Conservation (phyloP, 2,113 vertebrate genomes). For the Melanerpes formicivorus region DNA sequence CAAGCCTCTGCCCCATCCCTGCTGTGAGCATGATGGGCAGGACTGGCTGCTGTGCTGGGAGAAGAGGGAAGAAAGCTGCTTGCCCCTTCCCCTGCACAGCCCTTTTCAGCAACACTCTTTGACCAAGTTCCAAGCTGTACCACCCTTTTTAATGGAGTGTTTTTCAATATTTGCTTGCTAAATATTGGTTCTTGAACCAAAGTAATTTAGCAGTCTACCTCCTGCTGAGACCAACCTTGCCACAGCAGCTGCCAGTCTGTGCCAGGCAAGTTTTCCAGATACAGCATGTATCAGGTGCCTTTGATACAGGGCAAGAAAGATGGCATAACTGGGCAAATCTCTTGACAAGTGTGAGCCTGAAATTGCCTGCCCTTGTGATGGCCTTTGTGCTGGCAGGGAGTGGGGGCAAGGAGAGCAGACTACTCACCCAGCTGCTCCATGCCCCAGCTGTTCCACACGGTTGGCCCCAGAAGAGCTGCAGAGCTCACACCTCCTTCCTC, state of each 20-base stretch:
- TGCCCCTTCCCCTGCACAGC: not conserved
- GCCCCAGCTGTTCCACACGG: rapidly evolving
- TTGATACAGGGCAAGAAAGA: not conserved
- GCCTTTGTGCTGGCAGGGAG: not conserved
- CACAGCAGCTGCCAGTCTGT: not conserved
- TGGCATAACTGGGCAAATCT: not conserved
- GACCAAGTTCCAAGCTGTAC: not conserved
- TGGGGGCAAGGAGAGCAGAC: not conserved
- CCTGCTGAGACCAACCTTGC: not conserved
- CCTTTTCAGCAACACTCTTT: not conserved
- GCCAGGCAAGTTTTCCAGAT: not conserved
- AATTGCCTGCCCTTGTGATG: not conserved
- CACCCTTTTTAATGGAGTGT: not conserved
- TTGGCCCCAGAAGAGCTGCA: not conserved
- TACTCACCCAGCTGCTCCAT: rapidly evolving
- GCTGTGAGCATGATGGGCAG: rapidly evolving
- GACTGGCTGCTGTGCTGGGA: not conserved
- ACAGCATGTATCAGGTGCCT: not conserved
- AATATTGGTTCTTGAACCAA: not conserved
- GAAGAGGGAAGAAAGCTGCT: not conserved
- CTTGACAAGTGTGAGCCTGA: not conserved
- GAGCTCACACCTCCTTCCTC: not conserved
- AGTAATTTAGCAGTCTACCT: not conserved
- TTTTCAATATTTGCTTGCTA: constrained; percentile 52
- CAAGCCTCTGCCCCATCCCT: not conserved